A percentile compares a stretch with the other conserved stretches of the same genome.
Conservation (phyloP, 2,113 vertebrate genomes). For the Sander lucioperca region DNA sequence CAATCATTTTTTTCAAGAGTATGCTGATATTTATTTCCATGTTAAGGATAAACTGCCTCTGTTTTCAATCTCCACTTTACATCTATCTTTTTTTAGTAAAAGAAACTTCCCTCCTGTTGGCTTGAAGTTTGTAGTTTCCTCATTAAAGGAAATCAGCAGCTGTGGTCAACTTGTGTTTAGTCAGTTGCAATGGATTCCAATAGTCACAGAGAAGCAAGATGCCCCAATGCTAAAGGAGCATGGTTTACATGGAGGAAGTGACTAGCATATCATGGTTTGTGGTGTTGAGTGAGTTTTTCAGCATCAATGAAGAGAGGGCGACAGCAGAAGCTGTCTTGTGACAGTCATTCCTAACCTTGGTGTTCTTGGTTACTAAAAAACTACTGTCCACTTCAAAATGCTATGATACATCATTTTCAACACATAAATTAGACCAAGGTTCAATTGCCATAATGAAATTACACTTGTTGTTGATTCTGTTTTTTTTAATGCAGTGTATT, state of each 20-base stretch:
- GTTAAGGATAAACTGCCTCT: background rate
- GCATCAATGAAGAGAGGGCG: conserved; percentile 3
- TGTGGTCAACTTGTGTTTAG: conserved; percentile 8
- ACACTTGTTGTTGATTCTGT: background rate
- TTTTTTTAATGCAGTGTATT: background rate
- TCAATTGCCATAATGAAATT: no score
- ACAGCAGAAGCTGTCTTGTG: conserved; percentile 20
- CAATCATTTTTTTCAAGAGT: background rate
- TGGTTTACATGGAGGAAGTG: conserved; percentile 41
- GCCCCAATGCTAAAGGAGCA: conserved; percentile 4
- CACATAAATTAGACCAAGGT: no score
- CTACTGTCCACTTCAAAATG: no score
- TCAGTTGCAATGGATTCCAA: conserved; percentile 8
- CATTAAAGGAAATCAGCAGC: background rate
- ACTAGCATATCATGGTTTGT: conserved; percentile 17
- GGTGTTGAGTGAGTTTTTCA: conserved; percentile 32
- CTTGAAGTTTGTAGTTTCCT: background rate
- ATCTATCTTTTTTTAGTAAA: background rate
- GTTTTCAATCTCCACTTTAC: background rate
- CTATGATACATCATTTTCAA: no score
- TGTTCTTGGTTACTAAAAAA: no score
- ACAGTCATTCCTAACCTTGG: conserved; percentile 13
- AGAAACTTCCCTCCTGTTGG: background rate
- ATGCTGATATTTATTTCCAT: background rate
- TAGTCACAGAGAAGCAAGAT: conserved; percentile 15